Evolutionary conservation across 2,888 invertebrate species (phyloP), one percentile per base, ranked within the genome.

Genomic region (Microctonus aethiopoides): DNA sequence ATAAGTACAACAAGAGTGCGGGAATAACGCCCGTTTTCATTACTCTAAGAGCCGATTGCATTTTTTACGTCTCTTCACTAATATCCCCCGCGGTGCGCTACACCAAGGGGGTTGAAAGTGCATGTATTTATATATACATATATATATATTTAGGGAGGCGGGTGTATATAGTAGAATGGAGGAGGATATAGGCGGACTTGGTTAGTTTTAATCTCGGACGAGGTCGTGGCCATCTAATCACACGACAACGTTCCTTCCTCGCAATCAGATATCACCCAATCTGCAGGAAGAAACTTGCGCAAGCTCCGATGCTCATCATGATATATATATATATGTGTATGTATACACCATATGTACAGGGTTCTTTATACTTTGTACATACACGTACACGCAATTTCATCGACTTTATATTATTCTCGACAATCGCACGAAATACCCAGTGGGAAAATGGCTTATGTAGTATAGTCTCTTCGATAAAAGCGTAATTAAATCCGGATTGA

Each of bases 1-100:
- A 20, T 7, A 34, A 34, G 20, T 11, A 39, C n/a, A 39, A 41
- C 34, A 56, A 65, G 62, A 59, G 57, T 32, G 66, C 75, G 77
- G 76, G 80, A 78, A 75, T 76, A 72, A 77, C 78, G 79, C 76
- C 79, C 75, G 78, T 83, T 85, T 86, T 86, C 85, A 86, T 85
- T 84, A 85, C 81, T 79, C 82, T 84, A 85, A 86, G 84, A 85
- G 85, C 84, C 85, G 86, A 86, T 84, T 85, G 86, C 84, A 84
- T 86, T 86, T 86, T 86, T 85, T 86, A 83, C 80, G 80, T 83
- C 79, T 81, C 80, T 74, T 70, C 76, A 29, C 29, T 29, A 29
- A 7, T 73, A 63, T 63, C 72, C 67, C 51, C 36, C 29, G 54
- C 16, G 52, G 51, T 22, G 51, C n/a, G 26, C 26, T 11, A 20